Conservation (phyloP, 2,888 invertebrate genomes). For the Dryobota labecula region DNA sequence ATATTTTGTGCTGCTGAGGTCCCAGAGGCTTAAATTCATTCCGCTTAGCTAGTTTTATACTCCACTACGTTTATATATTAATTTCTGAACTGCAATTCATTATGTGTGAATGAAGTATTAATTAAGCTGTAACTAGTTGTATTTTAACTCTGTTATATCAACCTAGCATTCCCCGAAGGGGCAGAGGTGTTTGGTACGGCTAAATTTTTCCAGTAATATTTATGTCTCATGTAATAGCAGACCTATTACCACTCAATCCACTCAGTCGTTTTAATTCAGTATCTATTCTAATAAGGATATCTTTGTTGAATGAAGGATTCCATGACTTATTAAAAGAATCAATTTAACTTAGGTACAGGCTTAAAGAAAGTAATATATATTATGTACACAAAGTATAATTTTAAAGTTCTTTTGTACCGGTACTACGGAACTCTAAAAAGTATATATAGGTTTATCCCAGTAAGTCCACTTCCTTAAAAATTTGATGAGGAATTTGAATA, state of each 20-base stretch:
- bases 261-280: background rate
- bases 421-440: background rate
- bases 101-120: slow-evolving; percentile 1
- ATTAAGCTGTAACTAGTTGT: slow-evolving; percentile 1
- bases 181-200: background rate
- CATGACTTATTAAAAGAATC: too few relatives aligned
- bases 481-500: background rate
- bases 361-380: too few relatives aligned
- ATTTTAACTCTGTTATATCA: background rate
- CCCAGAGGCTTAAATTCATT: slow-evolving; percentile 80
- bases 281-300: too few relatives aligned
- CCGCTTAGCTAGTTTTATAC: slow-evolving; percentile 77
- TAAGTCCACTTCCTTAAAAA: background rate
- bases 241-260: background rate
- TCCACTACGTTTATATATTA: slow-evolving; percentile 51
- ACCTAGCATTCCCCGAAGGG: too few relatives aligned
- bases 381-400: too few relatives aligned
- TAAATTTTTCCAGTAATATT: too few relatives aligned
- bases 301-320: too few relatives aligned
- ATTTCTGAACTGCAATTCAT: slow-evolving; percentile 31
- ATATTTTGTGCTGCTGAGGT: slow-evolving; percentile 47
- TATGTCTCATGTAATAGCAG: background rate
- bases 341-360: too few relatives aligned
- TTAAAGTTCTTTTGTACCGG: background rate
- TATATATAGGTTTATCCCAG: background rate